Evolutionary conservation across 2,113 vertebrate genomes (phyloP).

Genomic region (Menidia beryllina): DNA sequence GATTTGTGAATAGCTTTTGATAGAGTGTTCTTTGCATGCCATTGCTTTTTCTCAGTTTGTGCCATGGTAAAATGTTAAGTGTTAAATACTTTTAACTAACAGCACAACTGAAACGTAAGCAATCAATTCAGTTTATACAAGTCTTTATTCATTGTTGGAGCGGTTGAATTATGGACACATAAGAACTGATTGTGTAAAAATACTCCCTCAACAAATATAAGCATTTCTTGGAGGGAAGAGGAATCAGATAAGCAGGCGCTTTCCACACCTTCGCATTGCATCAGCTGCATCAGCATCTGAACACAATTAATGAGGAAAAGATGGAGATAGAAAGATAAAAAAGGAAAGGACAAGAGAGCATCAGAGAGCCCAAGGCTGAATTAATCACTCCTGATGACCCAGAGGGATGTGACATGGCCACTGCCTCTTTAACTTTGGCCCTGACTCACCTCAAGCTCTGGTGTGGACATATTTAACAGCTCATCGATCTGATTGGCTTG

Average conservation of each 20-base stretch:
- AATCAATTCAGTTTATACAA: neutral
- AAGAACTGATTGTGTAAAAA: too few relatives aligned
- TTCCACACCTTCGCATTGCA: slow-evolving; percentile 24
- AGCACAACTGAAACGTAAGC: neutral
- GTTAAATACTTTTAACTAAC: neutral
- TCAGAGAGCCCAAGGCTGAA: slow-evolving; percentile 11
- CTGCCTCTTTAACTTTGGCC: slow-evolving; percentile 19
- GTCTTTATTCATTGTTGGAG: neutral
- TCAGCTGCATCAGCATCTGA: slow-evolving; percentile 39
- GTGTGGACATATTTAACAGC: slow-evolving; percentile 30
- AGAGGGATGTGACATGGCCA: slow-evolving; percentile 29
- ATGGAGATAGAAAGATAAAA: slow-evolving; percentile 37
- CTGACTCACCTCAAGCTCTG: slow-evolving; percentile 25
- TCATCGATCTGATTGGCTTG: slow-evolving; percentile 31
- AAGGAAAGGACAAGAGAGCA: slow-evolving; percentile 12
- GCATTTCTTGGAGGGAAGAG: slow-evolving; percentile 16
- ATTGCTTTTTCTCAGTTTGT: neutral
- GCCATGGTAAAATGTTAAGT: neutral
- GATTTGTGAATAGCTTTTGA: neutral
- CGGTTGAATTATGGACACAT: neutral
- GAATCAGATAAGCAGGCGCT: slow-evolving; percentile 16
- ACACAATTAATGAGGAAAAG: slow-evolving; percentile 36
- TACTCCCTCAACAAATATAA: too few relatives aligned
- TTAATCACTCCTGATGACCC: slow-evolving; percentile 23
- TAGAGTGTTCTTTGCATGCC: neutral